These are phyloP conservation scores for Pipistrellus nathusii DNA, from an alignment of 2,797 vertebrate species.

Conservation along the genomic window DNA sequence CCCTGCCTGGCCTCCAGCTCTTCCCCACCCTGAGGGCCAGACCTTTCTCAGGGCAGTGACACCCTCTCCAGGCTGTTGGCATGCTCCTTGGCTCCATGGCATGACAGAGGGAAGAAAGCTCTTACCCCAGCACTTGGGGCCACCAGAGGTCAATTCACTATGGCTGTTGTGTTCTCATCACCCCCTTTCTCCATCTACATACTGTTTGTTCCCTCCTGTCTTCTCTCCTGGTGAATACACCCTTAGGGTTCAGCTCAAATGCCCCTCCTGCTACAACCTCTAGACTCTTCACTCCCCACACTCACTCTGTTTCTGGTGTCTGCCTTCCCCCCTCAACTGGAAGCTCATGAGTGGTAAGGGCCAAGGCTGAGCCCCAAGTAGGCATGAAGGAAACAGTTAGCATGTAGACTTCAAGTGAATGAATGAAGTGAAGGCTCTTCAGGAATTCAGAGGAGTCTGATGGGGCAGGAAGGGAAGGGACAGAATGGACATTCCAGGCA, in stretches of 20 bases:
- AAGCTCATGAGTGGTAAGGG: neutral
- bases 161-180: neutral
- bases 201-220: neutral
- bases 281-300: neutral
- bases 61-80: neutral
- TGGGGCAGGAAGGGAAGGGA: neutral
- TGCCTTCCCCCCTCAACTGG: neutral
- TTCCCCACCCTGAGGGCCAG: neutral
- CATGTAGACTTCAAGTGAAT: neutral
- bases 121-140: neutral
- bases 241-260: neutral
- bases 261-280: neutral
- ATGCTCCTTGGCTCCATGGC: neutral
- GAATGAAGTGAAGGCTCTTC: neutral
- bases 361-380: neutral
- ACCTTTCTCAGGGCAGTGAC: neutral
- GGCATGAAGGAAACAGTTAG: neutral
- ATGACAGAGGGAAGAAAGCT: neutral
- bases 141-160: neutral
- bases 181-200: rapidly evolving
- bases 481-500: neutral
- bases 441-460: neutral
- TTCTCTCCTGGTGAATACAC: too few species aligned
- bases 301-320: neutral
- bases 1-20: neutral